Base-by-base conservation (phyloP, 2,113 vertebrate species). In the rat (Rattus norvegicus) region DNA sequence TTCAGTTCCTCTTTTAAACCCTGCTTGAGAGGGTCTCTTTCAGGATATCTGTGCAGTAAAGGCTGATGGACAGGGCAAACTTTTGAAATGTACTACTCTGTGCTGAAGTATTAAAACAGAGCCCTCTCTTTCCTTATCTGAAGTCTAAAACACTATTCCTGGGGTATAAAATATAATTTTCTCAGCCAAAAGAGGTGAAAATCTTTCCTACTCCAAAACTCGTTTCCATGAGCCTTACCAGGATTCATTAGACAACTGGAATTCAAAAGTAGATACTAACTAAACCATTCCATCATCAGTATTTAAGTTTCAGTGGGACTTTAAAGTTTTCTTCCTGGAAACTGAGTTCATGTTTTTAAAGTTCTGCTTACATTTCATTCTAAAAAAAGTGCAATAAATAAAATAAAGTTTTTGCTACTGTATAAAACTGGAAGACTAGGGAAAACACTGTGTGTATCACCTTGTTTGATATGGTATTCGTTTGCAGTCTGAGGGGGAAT, bases 311-410 rank as follows among this genome's bases (percentile, higher is more conserved):
- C 90, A 65, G 17, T 72, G 72, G 43, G 43, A 63, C 72, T 70
- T 88, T 85, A 70, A 20, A 86, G 7, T 12, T 20, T 43, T 67
- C 90, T 89, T 24, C 12, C 72, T 14, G 7, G 30, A 52, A 94
- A 20, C 28, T 86, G 87, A 94, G 76, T 88, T 83, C 59, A 93
- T 95, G 93, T 88, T 96, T 94, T 94, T 80, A 88, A 95, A 94
- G 81, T 69, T 88, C 30, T 76, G 36, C 19, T 85, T 95, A 88
- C 65, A 81, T 96, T 67, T 95, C 76, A 91, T 89, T 77, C 49
- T 95, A 81, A 89, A 93, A 93, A 92, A 92, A 81, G 52, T 63
- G 76, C n/a, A 91, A 52, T 83, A 88, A 96, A 96, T 72, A 95
- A 90, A 91, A 33, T 96, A 76, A 88, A 88, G 54, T 69, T 90